These are phyloP conservation scores for Apostichopus japonicus DNA, from an alignment of 35 echinoderm and acorn worm species.

Conservation along the genomic window DNA sequence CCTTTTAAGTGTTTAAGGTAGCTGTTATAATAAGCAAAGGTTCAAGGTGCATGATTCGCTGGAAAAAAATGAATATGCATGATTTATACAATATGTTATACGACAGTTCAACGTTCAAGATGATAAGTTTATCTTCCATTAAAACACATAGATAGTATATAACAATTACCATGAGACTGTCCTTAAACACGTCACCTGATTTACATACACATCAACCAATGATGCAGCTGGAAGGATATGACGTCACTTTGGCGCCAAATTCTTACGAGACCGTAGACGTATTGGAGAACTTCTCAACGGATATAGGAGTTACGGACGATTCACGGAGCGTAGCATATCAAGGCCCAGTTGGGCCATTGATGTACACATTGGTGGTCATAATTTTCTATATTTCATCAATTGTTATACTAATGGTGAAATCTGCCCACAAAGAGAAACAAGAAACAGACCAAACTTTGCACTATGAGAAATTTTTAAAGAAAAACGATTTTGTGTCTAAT, in stretches of 20 bases:
- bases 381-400: not conserved
- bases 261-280: slow-evolving; percentile 13
- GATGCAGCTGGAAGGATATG: slow-evolving; percentile 1
- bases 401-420: not conserved
- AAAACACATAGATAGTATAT: too few species aligned
- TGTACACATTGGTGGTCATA: slow-evolving; percentile 30
- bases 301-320: not conserved
- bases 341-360: not conserved
- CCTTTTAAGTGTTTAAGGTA: too few species aligned
- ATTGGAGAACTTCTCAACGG: not conserved
- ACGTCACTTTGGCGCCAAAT: not conserved
- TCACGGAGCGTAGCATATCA: not conserved
- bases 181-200: not conserved
- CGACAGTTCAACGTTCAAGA: too few species aligned
- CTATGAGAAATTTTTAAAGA: slow-evolving; percentile 8
- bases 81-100: too few species aligned
- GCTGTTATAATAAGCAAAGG: too few species aligned
- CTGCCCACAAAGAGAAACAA: not conserved
- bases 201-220: not conserved
- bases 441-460: not conserved
- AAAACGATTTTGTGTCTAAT: slow-evolving; percentile 8
- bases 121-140: too few species aligned
- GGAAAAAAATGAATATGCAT: too few species aligned
- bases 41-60: too few species aligned
- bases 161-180: too few species aligned